A percentile compares a stretch with the other conserved stretches of the same genome.
Evolutionary conservation across 2,113 vertebrate species (phyloP).

Genomic region (Pteropus alecto): DNA sequence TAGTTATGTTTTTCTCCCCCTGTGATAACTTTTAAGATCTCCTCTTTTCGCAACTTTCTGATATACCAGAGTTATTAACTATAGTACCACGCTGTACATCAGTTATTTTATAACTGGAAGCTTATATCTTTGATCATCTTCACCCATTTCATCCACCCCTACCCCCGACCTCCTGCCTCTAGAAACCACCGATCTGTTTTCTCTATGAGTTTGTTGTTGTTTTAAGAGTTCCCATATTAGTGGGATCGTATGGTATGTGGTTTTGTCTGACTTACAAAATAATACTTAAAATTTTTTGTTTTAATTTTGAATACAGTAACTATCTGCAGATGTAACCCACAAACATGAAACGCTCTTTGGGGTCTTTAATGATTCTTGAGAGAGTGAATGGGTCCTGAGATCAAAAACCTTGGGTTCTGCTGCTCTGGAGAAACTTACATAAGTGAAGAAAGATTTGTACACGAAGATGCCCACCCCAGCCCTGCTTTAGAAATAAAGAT

Average conservation of each 20-base stretch:
- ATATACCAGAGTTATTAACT: neutral
- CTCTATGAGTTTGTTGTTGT: neutral
- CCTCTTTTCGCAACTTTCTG: neutral
- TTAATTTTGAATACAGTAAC: slow-evolving; percentile 7
- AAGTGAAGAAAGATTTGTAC: neutral
- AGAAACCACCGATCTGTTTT: neutral
- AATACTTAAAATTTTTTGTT: neutral
- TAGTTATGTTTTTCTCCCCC: neutral
- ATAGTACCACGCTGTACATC: neutral
- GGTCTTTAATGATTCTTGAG: neutral
- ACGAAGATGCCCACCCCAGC: neutral
- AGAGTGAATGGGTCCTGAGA: neutral
- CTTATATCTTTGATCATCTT: neutral
- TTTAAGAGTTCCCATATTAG: neutral
- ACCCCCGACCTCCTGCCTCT: neutral
- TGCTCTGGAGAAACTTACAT: neutral
- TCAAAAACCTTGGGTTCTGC: neutral
- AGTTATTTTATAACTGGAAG: neutral
- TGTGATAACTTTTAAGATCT: neutral
- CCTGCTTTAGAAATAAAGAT: neutral
- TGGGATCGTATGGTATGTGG: neutral
- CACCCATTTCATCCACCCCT: neutral
- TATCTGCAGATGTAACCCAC: neutral
- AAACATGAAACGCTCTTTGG: neutral
- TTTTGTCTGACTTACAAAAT: neutral